Evolutionary conservation across 2,888 invertebrate species (phyloP).

Genomic region (Plagodis dolabraria): DNA sequence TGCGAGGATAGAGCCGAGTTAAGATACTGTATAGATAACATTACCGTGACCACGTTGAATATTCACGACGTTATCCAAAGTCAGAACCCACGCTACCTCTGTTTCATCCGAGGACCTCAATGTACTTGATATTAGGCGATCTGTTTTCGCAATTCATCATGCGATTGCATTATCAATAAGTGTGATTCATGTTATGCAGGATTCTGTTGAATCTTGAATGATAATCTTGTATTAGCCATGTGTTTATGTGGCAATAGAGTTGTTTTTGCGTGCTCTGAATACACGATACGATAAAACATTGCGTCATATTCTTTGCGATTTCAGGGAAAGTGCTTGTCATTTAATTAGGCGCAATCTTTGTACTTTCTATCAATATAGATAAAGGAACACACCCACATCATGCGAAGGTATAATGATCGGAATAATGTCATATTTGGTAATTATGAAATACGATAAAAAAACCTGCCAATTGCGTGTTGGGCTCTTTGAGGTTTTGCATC

Average conservation of each 20-base stretch:
- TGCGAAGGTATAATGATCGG: conserved; percentile 4
- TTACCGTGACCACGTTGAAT: too few species aligned
- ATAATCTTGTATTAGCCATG: conserved; percentile 10
- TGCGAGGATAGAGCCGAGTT: too few species aligned
- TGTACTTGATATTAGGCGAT: background rate
- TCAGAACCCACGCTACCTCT: background rate
- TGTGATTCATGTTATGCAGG: background rate
- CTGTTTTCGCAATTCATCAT: background rate
- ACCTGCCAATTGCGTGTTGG: too few species aligned
- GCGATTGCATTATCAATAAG: background rate
- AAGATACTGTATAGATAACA: too few species aligned
- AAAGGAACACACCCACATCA: conserved; percentile 26
- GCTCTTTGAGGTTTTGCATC: too few species aligned
- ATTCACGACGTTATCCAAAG: background rate
- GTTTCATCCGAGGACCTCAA: background rate
- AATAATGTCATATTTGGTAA: too few species aligned
- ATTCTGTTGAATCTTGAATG: background rate
- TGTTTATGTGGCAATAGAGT: conserved; percentile 6
- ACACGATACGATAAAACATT: conserved; percentile 6
- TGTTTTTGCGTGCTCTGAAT: conserved; percentile 6
- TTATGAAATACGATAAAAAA: too few species aligned
- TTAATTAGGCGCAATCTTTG: conserved; percentile 9
- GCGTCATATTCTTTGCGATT: conserved; percentile 11
- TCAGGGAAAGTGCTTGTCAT: conserved; percentile 4
- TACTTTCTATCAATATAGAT: conserved; percentile 19